phyloP scores from a whole-genome alignment of 2,888 invertebrate species.

The Dioctria linearis region DNA sequence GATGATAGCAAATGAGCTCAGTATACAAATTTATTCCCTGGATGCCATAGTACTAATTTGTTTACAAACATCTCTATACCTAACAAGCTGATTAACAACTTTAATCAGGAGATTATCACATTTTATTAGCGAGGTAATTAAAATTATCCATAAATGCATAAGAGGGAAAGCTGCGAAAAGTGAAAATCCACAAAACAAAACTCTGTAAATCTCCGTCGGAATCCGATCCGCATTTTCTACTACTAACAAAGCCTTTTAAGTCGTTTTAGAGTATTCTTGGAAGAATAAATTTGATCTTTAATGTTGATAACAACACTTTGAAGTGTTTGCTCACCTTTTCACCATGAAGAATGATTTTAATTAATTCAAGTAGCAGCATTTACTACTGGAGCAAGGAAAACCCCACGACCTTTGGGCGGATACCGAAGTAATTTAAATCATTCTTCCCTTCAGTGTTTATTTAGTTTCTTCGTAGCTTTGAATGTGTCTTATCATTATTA shows the following conservation, averaged over 20 bases:
- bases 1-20: too few relatives aligned
- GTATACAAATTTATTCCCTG: too few relatives aligned
- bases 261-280: conserved; percentile 9
- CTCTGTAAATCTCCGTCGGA: background rate
- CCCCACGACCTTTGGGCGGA: conserved; percentile 39
- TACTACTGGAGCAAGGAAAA: conserved; percentile 3
- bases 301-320: conserved; percentile 38
- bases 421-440: conserved; percentile 46
- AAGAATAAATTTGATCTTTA: conserved; percentile 48
- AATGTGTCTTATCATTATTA: conserved; percentile 49
- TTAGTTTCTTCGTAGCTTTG: conserved; percentile 43
- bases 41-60: too few relatives aligned
- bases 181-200: background rate
- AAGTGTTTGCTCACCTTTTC: conserved; percentile 52
- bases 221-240: background rate
- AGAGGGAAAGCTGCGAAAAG: too few relatives aligned
- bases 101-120: too few relatives aligned
- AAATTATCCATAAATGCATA: background rate
- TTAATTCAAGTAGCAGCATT: conserved; percentile 48
- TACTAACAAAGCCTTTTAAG: background rate
- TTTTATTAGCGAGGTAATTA: background rate
- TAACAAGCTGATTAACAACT: too few relatives aligned
- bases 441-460: conserved; percentile 43
- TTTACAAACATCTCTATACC: too few relatives aligned
- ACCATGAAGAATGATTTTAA: conserved; percentile 50